Evolutionary conservation across 1,140 invertebrate genomes (phyloP).

Genomic region (Anadara kagoshimensis): DNA sequence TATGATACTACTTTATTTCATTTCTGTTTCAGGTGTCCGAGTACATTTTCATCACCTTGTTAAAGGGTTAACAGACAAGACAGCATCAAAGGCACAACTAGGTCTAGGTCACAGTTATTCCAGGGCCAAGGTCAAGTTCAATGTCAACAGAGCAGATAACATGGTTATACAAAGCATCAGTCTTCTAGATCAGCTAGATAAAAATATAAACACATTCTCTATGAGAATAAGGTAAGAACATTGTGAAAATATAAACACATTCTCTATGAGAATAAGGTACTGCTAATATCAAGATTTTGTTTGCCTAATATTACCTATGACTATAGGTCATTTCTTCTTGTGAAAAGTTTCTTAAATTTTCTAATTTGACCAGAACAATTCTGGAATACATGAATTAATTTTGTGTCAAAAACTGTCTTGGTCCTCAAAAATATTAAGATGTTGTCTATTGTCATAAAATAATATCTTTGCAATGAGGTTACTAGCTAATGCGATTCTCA

Average conservation of each 20-base stretch:
- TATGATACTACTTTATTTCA: neutral
- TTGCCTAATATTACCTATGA: no score
- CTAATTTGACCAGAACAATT: no score
- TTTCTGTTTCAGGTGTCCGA: constrained; percentile 82
- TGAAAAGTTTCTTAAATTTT: no score
- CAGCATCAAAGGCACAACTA: constrained; percentile 89
- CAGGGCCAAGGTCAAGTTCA: constrained; percentile 92
- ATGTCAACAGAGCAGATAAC: constrained; percentile 98
- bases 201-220: constrained; percentile 98
- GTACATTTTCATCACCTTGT: constrained; percentile 92
- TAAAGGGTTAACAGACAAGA: constrained; percentile 90
- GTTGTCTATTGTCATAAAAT: no score
- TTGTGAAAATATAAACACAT: constrained; percentile 99
- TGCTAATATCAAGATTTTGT: no score
- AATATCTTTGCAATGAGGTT: no score
- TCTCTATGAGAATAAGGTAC: constrained; percentile 90
- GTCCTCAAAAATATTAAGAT: no score
- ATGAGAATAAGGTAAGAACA: constrained; percentile 87
- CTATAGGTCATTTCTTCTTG: no score
- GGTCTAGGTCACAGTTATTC: constrained; percentile 99
- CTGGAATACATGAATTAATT: no score
- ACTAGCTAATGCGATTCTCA: no score
- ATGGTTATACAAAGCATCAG: constrained; percentile 99
- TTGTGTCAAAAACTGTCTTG: no score
- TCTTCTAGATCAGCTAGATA: constrained; percentile 97